Evolutionary conservation across 1,140 invertebrate species (phyloP), one percentile per base, ranked within the genome.

Genomic region (Ceratina japonica): DNA sequence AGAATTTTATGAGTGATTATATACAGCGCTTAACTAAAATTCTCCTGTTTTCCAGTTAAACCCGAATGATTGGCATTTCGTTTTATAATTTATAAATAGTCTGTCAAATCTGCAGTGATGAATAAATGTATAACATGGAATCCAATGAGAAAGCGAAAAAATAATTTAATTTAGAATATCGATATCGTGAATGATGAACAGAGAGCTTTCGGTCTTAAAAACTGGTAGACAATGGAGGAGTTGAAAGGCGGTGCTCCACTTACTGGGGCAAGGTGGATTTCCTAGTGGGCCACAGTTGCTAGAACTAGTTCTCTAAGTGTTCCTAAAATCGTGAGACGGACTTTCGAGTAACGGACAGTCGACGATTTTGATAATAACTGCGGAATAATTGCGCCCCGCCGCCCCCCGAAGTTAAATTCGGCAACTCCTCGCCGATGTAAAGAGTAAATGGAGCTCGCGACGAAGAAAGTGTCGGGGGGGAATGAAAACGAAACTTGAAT

Each of bases 331-430:
- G 20, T 49, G 63, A 44, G 18, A 22, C 49, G 49, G 71, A 44
- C 8, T 71, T 74, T 4, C 0, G 0, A 5, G 54, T 20, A 37
- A 62, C 16, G 61, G 44, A 44, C 37, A 37, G 65, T 8, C 49
- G 58, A 71, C 75, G 49, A 78, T 63, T 72, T 24, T 18, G 22
- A 56, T 56, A 52, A 64, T 63, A 62, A 51, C 51, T n/a, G 18
- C 15, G 49, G 59, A 72, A 64, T 44, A 72, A 78, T 63, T 49
- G 69, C 59, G 12, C 49, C 18, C 54, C 56, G 49, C 37, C 59
- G 12, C 49, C 18, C 54, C 56, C 56, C 37, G 59, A 58, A 44
- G 16, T 37, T 37, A 18, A 58, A 56, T 78, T 73, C 52, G 52
- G 58, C 54, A 18, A 52, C 44, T 65, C 31, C 13, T 5, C 10